Evolutionary conservation across 2,888 invertebrate genomes (phyloP).

Genomic region (Xanthorhoe designata): DNA sequence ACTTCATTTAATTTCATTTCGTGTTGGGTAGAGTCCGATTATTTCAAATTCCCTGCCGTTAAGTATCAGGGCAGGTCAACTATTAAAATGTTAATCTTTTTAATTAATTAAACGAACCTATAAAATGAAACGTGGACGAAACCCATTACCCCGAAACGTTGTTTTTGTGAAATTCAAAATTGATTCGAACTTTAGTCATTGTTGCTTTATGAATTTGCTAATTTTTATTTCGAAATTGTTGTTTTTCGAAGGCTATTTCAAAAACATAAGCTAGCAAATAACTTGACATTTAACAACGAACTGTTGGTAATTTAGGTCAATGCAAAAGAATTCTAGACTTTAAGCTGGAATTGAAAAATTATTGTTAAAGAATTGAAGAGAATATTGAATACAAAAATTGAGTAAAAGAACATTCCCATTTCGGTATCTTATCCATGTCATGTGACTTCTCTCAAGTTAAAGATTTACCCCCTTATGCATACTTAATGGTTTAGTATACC

Average conservation of each 20-base stretch:
- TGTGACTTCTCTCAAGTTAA: too few relatives aligned
- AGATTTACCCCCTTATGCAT: too few relatives aligned
- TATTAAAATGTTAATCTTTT: background rate
- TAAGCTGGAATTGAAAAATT: too few relatives aligned
- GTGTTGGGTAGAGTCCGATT: too few relatives aligned
- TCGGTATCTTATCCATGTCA: too few relatives aligned
- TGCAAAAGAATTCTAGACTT: background rate
- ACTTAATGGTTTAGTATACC: too few relatives aligned
- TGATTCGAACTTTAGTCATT: background rate
- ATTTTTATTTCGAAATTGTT: constrained; percentile 7
- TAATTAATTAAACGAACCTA: background rate
- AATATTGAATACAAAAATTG: too few relatives aligned
- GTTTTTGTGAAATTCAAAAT: background rate
- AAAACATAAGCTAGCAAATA: constrained; percentile 2
- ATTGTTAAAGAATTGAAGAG: too few relatives aligned
- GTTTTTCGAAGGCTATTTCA: background rate
- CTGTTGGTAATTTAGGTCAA: background rate
- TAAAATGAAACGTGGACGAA: background rate
- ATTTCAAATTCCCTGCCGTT: background rate
- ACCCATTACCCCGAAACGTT: background rate
- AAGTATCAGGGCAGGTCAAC: background rate
- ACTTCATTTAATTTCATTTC: too few relatives aligned
- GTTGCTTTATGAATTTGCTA: constrained; percentile 7
- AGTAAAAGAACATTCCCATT: too few relatives aligned
- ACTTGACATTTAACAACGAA: constrained; percentile 1